Evolutionary conservation across 1,140 invertebrate genomes (phyloP), one percentile per base, ranked within the genome.

Genomic region (Brachionus sp.): DNA sequence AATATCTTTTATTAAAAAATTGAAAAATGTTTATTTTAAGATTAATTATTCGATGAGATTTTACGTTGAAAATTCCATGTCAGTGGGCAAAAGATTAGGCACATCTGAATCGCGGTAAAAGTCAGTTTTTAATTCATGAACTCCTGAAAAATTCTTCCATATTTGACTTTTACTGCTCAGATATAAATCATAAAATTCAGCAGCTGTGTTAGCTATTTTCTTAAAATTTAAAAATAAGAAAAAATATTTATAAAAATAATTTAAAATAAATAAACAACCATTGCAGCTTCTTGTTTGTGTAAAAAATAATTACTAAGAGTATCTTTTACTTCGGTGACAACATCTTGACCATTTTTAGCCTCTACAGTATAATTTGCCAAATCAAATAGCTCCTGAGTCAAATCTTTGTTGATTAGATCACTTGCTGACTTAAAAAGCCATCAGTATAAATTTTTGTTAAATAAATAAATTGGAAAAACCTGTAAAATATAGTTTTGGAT

Each of bases 401-500:
- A 85, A 77, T 90, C 88, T 80, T 87, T 85, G 57, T 88, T 88
- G 16, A 90, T 90, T 10, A 88, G 88, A 86, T 89, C 88, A 86
- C 86, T 88, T 16, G 89, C 89, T 7, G 89, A 85, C 88, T 90
- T 83, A 1, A 86, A 85, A 25, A 10, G 16, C 23, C 5, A 84
- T 13, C 9, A 50, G 16, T 35, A 0, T 23, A 39, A 12, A 37
- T 37, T 29, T n/a, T 57, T 25, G 5, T 53, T 39, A 44, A 83
- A 70, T 42, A 42, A 35, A 13, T 7, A 29, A 13, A 64, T 44
- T 23, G 6, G 16, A 84, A 12, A 2, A 37, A 90, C 88, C 87
- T 90, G 88, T 42, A 89, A 84, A 57, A 90, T 89, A 77, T 90
- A 90, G 82, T 90, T 90, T 84, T 90, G 88, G 82, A 90, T 90